Evolutionary conservation across 2,888 invertebrate species (phyloP).

Genomic region (Sceliomorpha sp.): DNA sequence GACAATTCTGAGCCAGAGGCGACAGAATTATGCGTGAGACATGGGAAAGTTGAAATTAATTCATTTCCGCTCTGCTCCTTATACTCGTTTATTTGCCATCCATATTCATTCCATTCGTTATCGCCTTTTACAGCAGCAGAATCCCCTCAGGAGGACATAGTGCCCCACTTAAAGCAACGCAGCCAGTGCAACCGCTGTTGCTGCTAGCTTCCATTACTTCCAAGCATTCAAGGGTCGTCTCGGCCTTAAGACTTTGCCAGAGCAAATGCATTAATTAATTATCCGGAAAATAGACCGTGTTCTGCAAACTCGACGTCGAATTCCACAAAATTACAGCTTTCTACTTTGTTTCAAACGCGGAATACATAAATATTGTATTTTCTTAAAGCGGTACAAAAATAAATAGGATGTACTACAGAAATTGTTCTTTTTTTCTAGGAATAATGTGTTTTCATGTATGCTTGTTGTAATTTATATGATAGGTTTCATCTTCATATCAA

Average conservation of each 20-base stretch:
- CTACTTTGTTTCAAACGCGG: slow-evolving; percentile 9
- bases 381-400: too few relatives aligned
- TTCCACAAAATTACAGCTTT: slow-evolving; percentile 1
- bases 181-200: slow-evolving; percentile 34
- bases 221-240: slow-evolving; percentile 29
- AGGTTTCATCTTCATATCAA: too few relatives aligned
- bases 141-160: slow-evolving; percentile 29
- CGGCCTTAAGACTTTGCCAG: slow-evolving; percentile 26
- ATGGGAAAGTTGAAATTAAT: slow-evolving; percentile 57
- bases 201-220: slow-evolving; percentile 28
- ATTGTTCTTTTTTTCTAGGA: too few relatives aligned
- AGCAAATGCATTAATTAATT: slow-evolving; percentile 41
- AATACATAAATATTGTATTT: slow-evolving; percentile 3
- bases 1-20: too few relatives aligned
- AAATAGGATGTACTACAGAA: too few relatives aligned
- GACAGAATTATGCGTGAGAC: slow-evolving; percentile 8
- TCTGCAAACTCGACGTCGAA: slow-evolving; percentile 8
- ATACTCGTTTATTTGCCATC: slow-evolving; percentile 62
- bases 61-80: slow-evolving; percentile 45
- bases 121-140: slow-evolving; percentile 57
- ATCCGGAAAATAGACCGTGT: slow-evolving; percentile 30
- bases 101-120: slow-evolving; percentile 69
- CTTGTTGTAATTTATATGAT: too few relatives aligned
- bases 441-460: too few relatives aligned
- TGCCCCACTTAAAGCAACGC: slow-evolving; percentile 46